Conservation (phyloP, 2,113 vertebrate species). For the Helogale parvula region DNA sequence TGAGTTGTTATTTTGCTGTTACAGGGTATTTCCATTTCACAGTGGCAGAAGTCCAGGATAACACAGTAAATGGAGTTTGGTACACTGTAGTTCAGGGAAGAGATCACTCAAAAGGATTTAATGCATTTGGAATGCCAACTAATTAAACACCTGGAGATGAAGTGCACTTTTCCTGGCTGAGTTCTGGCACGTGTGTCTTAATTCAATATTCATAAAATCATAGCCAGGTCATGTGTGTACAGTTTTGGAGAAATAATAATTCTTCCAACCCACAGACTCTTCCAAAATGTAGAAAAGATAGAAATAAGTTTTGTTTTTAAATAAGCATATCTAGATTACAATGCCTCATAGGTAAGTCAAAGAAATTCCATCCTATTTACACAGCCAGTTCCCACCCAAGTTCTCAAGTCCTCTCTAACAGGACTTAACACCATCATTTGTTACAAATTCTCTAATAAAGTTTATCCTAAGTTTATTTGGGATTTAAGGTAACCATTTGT, state of each 20-base stretch:
- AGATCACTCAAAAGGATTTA: neutral
- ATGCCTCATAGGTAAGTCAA: neutral
- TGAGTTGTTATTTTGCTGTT: constrained; percentile 34
- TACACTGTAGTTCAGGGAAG: constrained; percentile 25
- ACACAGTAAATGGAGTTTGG: constrained; percentile 29
- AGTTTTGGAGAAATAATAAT: neutral
- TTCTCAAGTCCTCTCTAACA: neutral
- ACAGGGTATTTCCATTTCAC: constrained; percentile 31
- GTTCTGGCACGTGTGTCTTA: constrained; percentile 35
- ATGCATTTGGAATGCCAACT: constrained; percentile 48
- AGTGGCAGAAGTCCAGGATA: constrained; percentile 23
- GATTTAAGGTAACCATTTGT: neutral
- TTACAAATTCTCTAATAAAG: neutral
- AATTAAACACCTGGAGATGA: constrained; percentile 67
- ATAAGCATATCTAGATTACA: constrained; percentile 7
- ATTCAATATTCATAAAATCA: constrained; percentile 54
- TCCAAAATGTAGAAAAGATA: neutral
- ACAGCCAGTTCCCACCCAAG: neutral
- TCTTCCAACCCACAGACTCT: constrained; percentile 9
- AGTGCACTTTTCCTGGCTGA: neutral
- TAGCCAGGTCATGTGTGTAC: neutral
- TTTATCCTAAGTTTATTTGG: neutral
- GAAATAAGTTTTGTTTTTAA: neutral
- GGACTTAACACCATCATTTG: neutral
- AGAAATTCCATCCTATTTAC: neutral